Base-by-base conservation (phyloP, 2,797 vertebrate genomes). In the Sebastes vulpes region DNA sequence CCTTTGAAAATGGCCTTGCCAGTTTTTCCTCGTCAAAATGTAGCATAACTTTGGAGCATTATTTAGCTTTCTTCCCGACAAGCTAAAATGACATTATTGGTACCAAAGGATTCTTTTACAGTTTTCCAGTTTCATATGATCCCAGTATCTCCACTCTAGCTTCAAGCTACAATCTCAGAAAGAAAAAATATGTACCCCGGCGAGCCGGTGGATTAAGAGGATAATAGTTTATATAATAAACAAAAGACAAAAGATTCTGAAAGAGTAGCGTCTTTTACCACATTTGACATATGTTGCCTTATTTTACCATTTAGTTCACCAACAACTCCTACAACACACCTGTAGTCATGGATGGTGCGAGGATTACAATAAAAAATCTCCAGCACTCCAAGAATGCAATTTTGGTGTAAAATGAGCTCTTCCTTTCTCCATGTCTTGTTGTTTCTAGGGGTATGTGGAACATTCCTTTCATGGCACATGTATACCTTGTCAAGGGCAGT, bases 391-490 rank as follows among this genome's bases (percentile, higher is more conserved):
- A 26, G 64, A 86, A 77, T 54, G 75, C 12, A 32, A 14, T 42
- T 54, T 21, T 68, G n/a, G 8, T 25, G 60, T 63, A 14, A 53
- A 88, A 84, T 54, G 14, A 86, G 25, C 35, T 6, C 53, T 42
- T 82, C 29, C 20, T 12, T 26, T 81, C 29, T 61, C 65, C 29
- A 1, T 63, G 77, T 84, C 73, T 81, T 86, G 79, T 94, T 93
- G 79, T 84, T 91, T 89, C 81, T 85, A 98, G 99, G 92, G 98
- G 99, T 46, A 89, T 99, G 73, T 99, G 99, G 99, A 99, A 99
- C 94, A 97, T 99, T 83, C 99, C 99, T 23, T 99, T 97, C 91
- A 97, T 99, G 95, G 98, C 98, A 80, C 97, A 99, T 58, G 90
- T 98, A 78, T 99, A 99, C 94, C 96, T 99, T 65, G 95, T 99